Conservation (phyloP, 1,140 invertebrate species). For the Philotrypesis tridentata region DNA sequence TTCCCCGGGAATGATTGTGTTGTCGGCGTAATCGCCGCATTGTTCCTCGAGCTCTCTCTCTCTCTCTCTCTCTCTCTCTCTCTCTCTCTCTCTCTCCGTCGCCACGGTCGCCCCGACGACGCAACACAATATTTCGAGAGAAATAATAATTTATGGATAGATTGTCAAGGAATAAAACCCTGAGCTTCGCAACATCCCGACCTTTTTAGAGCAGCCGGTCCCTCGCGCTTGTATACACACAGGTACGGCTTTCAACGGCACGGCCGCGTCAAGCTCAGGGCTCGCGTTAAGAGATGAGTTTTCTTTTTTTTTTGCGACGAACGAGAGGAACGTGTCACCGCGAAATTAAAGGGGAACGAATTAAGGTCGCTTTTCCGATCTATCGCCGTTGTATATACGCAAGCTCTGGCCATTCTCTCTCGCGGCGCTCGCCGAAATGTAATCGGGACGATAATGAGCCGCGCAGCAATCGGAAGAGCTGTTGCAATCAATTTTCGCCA, state of each 20-base stretch:
- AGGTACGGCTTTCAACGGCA: background rate
- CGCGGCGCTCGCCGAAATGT: background rate
- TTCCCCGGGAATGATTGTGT: background rate
- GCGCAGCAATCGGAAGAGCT: background rate
- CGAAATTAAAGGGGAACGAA: background rate
- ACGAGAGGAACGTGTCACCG: background rate
- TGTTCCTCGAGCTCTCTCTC: background rate
- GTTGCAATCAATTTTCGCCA: background rate
- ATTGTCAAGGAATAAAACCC: background rate
- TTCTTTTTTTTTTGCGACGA: too few species aligned
- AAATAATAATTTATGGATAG: background rate
- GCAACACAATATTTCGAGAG: background rate
- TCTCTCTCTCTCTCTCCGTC: too few species aligned
- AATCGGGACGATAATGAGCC: background rate
- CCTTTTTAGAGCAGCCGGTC: background rate
- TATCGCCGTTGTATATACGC: background rate
- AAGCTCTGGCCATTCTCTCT: background rate
- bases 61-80: too few species aligned
- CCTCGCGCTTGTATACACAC: too few species aligned
- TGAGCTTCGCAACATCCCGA: background rate
- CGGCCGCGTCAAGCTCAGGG: background rate
- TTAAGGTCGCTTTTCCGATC: background rate
- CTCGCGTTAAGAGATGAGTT: background rate
- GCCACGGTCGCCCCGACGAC: too few species aligned
- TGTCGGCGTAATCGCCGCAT: background rate